Evolutionary conservation across 2,797 vertebrate genomes (phyloP).

Genomic region (Monodelphis domestica): DNA sequence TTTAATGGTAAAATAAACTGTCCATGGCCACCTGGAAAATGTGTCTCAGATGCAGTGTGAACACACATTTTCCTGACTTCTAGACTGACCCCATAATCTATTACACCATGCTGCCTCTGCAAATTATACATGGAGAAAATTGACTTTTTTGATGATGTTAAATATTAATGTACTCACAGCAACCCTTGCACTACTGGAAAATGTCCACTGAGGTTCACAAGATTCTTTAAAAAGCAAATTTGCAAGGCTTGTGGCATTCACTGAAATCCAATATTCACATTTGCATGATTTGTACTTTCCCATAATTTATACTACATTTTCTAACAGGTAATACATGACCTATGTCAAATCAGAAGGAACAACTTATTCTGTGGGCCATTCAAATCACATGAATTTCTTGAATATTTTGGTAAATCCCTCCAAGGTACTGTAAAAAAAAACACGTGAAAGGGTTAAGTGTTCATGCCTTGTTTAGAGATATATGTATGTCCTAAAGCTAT

Average conservation of each 20-base stretch:
- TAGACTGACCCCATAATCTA: neutral
- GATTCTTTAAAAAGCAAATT: conserved; percentile 21
- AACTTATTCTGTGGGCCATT: neutral
- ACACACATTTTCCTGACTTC: neutral
- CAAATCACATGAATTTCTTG: neutral
- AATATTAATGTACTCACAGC: conserved; percentile 40
- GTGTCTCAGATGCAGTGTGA: neutral
- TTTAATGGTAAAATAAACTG: neutral
- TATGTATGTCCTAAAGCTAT: neutral
- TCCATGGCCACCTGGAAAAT: neutral
- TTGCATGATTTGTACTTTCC: conserved; percentile 16
- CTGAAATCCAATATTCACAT: conserved; percentile 19
- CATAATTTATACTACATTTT: conserved; percentile 12
- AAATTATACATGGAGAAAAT: conserved; percentile 23
- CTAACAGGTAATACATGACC: neutral
- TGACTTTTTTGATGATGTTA: conserved; percentile 2
- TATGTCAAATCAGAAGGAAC: neutral
- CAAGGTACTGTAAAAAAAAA: neutral
- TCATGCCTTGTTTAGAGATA: neutral
- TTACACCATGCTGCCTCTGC: neutral
- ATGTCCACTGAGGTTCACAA: neutral
- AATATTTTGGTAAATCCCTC: neutral
- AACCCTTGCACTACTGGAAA: conserved; percentile 33
- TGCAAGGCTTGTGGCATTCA: neutral
- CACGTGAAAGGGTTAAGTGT: neutral